These are phyloP conservation scores for Delichon dasypus DNA, from an alignment of 2,797 vertebrate species.

Conservation along the genomic window DNA sequence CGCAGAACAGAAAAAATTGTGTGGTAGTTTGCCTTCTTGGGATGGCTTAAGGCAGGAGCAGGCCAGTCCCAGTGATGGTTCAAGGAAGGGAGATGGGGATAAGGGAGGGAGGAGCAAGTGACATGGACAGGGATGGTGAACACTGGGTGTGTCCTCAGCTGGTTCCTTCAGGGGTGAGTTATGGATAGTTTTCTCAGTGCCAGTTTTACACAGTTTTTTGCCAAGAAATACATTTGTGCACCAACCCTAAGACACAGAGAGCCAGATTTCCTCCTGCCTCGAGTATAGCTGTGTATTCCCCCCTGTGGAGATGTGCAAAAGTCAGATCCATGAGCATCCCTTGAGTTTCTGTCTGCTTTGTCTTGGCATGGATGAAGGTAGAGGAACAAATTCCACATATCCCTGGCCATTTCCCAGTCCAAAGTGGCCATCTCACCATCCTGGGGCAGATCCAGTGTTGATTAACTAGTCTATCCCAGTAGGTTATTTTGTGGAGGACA, in stretches of 20 bases:
- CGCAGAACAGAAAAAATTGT: neutral
- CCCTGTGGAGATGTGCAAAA: neutral
- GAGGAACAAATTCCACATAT: neutral
- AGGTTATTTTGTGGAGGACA: neutral
- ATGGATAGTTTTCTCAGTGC: neutral
- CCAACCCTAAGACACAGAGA: neutral
- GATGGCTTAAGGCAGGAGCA: neutral
- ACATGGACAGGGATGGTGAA: accelerated
- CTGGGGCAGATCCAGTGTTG: neutral
- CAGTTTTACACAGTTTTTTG: neutral
- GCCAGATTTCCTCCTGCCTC: neutral
- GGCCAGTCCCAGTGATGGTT: neutral
- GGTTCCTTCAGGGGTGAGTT: neutral
- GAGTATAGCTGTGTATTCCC: accelerated
- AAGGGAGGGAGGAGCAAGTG: neutral
- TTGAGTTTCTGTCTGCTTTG: accelerated
- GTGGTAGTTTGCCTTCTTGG: neutral
- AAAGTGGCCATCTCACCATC: neutral
- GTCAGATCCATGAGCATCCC: neutral
- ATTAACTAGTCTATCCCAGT: neutral
- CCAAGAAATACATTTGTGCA: neutral
- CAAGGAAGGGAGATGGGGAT: neutral
- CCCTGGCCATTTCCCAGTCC: neutral
- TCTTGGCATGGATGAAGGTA: neutral
- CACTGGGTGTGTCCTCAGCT: neutral